Evolutionary conservation across 2,113 vertebrate species (phyloP).

Genomic region (Rhea americana): DNA sequence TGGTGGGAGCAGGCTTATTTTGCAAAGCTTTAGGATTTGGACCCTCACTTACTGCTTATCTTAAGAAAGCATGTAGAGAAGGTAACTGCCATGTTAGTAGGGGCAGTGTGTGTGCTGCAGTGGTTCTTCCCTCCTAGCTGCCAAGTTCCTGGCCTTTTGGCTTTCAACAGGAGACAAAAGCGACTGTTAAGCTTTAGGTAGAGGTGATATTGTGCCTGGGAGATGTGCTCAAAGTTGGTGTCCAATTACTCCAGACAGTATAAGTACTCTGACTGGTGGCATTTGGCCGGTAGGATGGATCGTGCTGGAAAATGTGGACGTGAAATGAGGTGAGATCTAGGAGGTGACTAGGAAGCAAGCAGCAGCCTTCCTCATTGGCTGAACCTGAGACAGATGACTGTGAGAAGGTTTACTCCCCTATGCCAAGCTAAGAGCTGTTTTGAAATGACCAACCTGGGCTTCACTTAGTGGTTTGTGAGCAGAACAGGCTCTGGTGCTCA

Average conservation of each 20-base stretch:
- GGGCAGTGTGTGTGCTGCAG: background rate
- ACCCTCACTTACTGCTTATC: background rate
- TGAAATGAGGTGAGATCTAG: conserved; percentile 29
- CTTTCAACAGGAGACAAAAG: conserved; percentile 27
- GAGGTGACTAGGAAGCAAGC: conserved; percentile 25
- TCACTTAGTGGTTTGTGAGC: background rate
- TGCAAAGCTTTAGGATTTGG: background rate
- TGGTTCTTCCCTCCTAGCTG: background rate
- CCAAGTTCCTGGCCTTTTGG: background rate
- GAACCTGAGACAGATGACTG: background rate
- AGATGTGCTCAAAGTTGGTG: background rate
- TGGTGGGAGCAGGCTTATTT: background rate
- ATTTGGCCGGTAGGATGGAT: conserved; percentile 7
- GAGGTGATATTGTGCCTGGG: background rate
- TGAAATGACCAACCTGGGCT: background rate
- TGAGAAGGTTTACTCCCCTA: background rate
- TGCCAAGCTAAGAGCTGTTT: background rate
- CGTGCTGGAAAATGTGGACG: background rate
- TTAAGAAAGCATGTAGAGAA: background rate
- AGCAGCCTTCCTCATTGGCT: conserved; percentile 12
- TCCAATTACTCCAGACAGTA: background rate
- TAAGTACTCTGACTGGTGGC: conserved; percentile 7
- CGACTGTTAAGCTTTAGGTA: background rate
- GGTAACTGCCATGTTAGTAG: background rate
- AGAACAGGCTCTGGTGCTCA: background rate